Conservation (phyloP, 2,797 vertebrate genomes). For the Spea hammondii region DNA sequence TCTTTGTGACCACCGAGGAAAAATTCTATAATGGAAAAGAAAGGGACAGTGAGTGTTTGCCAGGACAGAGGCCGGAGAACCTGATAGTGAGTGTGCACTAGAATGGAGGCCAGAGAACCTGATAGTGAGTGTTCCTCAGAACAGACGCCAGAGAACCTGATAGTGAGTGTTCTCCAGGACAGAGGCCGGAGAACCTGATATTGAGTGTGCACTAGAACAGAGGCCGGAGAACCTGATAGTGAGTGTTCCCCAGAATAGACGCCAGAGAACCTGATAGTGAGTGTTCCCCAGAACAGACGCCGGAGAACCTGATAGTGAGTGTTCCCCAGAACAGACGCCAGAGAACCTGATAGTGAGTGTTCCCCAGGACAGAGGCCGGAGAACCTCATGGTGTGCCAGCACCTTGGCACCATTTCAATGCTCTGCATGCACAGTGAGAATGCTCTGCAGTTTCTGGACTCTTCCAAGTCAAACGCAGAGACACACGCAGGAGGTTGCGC, state of each 20-base stretch:
- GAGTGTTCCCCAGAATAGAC: background rate
- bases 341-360: too few relatives aligned
- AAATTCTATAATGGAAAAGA: constrained; percentile 56
- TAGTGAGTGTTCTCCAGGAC: too few relatives aligned
- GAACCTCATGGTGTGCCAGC: background rate
- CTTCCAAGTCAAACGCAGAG: background rate
- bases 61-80: background rate
- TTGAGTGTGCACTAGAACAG: too few relatives aligned
- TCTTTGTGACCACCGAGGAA: constrained; percentile 61
- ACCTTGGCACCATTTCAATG: background rate
- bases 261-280: too few relatives aligned
- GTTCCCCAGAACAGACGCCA: too few relatives aligned
- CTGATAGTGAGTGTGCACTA: too few relatives aligned
- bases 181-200: too few relatives aligned
- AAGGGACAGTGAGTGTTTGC: background rate
- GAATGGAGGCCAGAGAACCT: too few relatives aligned
- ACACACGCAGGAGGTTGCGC: background rate
- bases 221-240: background rate
- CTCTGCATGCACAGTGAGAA: constrained; percentile 5
- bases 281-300: background rate
- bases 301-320: background rate
- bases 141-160: too few relatives aligned
- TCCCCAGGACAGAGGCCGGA: background rate
- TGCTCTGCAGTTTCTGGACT: constrained; percentile 5
- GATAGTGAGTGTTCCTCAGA: too few relatives aligned